A percentile compares a stretch with the other conserved stretches of the same genome.
These are phyloP conservation scores for Tipula helvola DNA, from an alignment of 2,888 invertebrate genomes.

Conservation along the genomic window DNA sequence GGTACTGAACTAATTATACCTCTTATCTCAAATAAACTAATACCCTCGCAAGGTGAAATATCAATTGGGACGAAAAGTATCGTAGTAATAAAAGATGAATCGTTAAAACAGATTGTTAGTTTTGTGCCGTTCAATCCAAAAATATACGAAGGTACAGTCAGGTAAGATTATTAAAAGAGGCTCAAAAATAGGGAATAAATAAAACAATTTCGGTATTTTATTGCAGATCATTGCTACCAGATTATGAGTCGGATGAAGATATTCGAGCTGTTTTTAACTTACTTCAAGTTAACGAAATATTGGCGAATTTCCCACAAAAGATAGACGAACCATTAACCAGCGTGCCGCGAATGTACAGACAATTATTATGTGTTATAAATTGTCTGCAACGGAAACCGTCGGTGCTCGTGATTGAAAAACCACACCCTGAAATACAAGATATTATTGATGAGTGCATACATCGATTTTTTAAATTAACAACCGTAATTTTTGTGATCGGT, in stretches of 20 bases:
- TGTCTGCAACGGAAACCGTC: neutral
- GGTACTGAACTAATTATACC: neutral
- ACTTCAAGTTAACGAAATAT: neutral
- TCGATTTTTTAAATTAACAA: neutral
- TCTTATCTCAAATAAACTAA: neutral
- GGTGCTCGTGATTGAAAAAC: neutral
- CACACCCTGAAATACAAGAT: neutral
- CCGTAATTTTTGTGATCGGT: neutral
- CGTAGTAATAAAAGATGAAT: neutral
- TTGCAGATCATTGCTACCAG: neutral
- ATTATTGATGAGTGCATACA: neutral
- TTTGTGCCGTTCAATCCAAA: neutral
- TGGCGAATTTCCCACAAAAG: neutral
- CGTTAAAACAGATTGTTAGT: neutral
- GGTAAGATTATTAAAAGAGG: neutral
- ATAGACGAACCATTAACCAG: neutral
- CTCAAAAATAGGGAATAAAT: neutral
- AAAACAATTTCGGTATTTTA: neutral
- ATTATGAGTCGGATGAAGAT: neutral
- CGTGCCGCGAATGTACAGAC: neutral
- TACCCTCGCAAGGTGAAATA: neutral
- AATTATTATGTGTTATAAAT: neutral
- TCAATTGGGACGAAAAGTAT: neutral
- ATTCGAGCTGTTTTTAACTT: neutral
- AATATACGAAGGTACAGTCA: neutral